A percentile compares a stretch with the other conserved stretches of the same genome.
Conservation (phyloP, 2,113 vertebrate species). For the Muntiacus muntjak region DNA sequence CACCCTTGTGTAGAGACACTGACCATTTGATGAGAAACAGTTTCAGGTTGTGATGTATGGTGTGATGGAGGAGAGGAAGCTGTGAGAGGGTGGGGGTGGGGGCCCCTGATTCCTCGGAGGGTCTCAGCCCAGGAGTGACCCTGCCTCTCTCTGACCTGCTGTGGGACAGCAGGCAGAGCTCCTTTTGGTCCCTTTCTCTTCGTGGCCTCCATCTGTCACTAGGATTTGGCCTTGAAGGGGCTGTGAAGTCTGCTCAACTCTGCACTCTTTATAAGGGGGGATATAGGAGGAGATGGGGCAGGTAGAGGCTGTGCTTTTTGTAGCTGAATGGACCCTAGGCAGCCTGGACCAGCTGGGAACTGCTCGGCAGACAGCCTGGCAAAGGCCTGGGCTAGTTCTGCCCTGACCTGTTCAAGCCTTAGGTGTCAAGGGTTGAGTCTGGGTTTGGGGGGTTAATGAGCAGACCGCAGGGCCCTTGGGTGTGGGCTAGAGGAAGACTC, state of each 20-base stretch:
- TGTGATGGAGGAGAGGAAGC: background rate
- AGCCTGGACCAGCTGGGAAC: background rate
- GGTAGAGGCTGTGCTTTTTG: background rate
- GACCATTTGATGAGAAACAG: background rate
- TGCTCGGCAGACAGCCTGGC: background rate
- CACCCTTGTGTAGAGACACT: background rate
- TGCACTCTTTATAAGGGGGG: background rate
- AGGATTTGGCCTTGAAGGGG: background rate
- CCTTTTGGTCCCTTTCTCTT: background rate
- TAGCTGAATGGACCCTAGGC: background rate
- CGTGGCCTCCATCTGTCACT: background rate
- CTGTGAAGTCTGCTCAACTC: background rate
- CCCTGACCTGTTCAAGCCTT: background rate
- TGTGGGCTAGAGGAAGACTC: background rate
- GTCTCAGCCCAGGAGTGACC: background rate
- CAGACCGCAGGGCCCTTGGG: background rate
- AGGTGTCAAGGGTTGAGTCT: background rate
- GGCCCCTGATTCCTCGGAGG: rapidly evolving
- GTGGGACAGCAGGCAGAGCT: background rate
- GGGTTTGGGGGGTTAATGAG: background rate
- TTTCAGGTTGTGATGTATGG: background rate
- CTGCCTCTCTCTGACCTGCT: background rate
- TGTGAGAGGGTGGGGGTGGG: rapidly evolving
- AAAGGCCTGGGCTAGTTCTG: background rate
- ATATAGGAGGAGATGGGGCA: background rate